A percentile compares a stretch with the other conserved stretches of the same genome.
phyloP scores from a whole-genome alignment of 2,113 vertebrate species.

The Brachirus orientalis region DNA sequence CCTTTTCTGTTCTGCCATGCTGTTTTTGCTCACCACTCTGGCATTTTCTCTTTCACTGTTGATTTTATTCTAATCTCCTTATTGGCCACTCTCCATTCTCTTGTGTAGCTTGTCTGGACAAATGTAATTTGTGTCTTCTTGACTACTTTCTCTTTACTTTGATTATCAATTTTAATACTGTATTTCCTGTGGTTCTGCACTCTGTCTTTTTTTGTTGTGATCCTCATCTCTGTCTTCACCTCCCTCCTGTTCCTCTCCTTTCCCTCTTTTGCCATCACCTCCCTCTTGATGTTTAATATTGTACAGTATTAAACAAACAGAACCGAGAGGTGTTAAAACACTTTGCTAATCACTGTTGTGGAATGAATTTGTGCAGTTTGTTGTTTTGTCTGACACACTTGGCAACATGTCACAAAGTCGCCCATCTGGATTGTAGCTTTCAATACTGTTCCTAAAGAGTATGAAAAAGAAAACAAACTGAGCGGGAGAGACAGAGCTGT shows the following conservation, averaged over 20 bases:
- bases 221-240: neutral
- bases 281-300: slow-evolving; percentile 34
- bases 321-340: slow-evolving; percentile 53
- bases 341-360: slow-evolving; percentile 53
- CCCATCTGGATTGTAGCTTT: slow-evolving; percentile 52
- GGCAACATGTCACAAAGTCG: slow-evolving; percentile 48
- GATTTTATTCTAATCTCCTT: no score
- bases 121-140: neutral
- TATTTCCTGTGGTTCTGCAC: neutral
- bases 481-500: slow-evolving; percentile 10
- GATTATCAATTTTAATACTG: neutral
- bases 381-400: slow-evolving; percentile 67
- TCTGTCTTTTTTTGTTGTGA: neutral
- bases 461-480: slow-evolving; percentile 22
- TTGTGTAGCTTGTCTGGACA: neutral
- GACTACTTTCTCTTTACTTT: neutral
- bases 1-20: no score
- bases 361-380: slow-evolving; percentile 55
- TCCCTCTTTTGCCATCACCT: slow-evolving; percentile 5
- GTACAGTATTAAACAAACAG: slow-evolving; percentile 49
- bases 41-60: no score
- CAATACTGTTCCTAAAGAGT: slow-evolving; percentile 18
- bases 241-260: neutral
- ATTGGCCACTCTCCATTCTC: no score
- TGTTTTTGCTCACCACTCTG: neutral